phyloP scores from a whole-genome alignment of 2,113 vertebrate genomes.

The Cichladusa arquata region DNA sequence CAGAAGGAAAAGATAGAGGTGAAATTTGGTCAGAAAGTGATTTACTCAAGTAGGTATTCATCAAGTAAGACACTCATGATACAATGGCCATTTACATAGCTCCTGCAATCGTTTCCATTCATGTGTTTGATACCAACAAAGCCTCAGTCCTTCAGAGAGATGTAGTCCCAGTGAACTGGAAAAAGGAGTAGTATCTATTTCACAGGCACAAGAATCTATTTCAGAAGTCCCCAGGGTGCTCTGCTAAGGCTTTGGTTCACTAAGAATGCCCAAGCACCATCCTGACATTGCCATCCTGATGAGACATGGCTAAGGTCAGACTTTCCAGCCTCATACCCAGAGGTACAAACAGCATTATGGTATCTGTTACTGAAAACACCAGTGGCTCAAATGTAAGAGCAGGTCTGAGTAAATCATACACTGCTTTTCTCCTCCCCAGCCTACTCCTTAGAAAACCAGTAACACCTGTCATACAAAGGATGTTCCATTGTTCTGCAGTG shows the following conservation, averaged over 20 bases:
- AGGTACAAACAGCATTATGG: neutral
- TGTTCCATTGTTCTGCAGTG: neutral
- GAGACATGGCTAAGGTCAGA: neutral
- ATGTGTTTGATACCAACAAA: neutral
- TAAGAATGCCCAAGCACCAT: neutral
- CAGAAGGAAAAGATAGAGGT: neutral
- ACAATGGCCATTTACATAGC: neutral
- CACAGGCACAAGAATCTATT: neutral
- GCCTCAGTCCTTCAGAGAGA: neutral
- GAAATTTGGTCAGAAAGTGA: neutral
- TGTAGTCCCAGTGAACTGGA: neutral
- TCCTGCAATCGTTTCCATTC: neutral
- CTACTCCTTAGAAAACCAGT: neutral
- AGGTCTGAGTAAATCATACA: neutral
- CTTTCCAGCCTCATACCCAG: neutral
- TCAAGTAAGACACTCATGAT: rapidly evolving
- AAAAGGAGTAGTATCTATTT: neutral
- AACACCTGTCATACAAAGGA: neutral
- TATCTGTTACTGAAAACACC: neutral
- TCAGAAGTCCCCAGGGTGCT: neutral
- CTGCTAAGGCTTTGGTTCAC: neutral
- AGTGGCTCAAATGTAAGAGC: neutral
- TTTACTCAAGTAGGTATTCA: neutral
- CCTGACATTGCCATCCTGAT: neutral
- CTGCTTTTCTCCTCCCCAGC: neutral